These are phyloP conservation scores for Oryzias curvinotus DNA, from an alignment of 2,113 vertebrate genomes.

Conservation along the genomic window DNA sequence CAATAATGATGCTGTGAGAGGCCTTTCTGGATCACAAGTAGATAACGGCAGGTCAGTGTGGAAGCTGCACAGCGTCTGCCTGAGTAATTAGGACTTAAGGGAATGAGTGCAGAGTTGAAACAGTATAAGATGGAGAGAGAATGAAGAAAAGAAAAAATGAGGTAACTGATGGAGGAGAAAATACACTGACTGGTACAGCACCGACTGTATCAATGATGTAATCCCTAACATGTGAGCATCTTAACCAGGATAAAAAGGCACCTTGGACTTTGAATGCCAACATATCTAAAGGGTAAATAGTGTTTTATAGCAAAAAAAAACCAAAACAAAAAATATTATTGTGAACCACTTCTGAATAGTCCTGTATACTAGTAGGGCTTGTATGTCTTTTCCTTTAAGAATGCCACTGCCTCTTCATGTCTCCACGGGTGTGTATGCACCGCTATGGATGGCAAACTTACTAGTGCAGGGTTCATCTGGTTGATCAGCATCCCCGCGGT, in stretches of 20 bases:
- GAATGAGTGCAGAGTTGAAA: conserved; percentile 47
- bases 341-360: too few species aligned
- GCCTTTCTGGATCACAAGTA: conserved; percentile 66
- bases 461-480: conserved; percentile 92
- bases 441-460: conserved; percentile 76
- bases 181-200: conserved; percentile 10
- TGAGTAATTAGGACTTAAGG: conserved; percentile 73
- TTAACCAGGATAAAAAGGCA: conserved; percentile 9
- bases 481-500: conserved; percentile 87
- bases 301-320: too few species aligned
- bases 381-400: neutral
- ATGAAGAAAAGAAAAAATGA: conserved; percentile 4
- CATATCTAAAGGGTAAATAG: conserved; percentile 15
- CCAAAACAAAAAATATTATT: too few species aligned
- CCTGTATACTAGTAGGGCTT: too few species aligned
- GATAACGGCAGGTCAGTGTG: conserved; percentile 61
- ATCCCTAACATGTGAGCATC: conserved; percentile 18
- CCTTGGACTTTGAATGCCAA: neutral
- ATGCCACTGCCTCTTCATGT: neutral
- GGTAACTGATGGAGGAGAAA: conserved; percentile 22
- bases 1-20: conserved; percentile 61
- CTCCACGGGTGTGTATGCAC: neutral
- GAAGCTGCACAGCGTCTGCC: conserved; percentile 62
- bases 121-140: conserved; percentile 26
- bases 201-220: conserved; percentile 38